These are phyloP conservation scores for Amphipyra tragopoginis DNA, from an alignment of 2,888 invertebrate genomes.

Conservation along the genomic window DNA sequence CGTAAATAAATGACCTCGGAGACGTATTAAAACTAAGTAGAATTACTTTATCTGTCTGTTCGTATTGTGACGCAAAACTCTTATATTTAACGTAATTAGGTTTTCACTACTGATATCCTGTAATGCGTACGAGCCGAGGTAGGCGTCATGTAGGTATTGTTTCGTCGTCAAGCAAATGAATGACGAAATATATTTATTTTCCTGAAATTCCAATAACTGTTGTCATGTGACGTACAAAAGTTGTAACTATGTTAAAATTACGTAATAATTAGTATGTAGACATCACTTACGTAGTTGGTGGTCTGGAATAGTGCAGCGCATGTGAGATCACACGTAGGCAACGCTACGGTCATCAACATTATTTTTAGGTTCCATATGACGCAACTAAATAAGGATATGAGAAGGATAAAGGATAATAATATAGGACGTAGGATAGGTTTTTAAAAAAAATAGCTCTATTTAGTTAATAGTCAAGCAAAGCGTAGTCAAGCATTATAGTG, in stretches of 20 bases:
- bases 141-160: constrained; percentile 6
- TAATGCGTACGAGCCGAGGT: constrained; percentile 1
- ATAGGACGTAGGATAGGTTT: too few species aligned
- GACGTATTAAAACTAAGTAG: not conserved
- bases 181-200: constrained; percentile 5
- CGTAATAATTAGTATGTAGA: not conserved
- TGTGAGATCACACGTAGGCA: not conserved
- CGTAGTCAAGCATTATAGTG: too few species aligned
- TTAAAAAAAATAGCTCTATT: too few species aligned
- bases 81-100: not conserved
- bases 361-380: too few species aligned
- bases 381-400: too few species aligned
- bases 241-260: not conserved
- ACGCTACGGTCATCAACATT: too few species aligned
- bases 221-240: constrained; percentile 9
- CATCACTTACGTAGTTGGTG: not conserved
- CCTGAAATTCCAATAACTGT: constrained; percentile 16
- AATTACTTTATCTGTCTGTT: constrained; percentile 13
- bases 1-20: constrained; percentile 8
- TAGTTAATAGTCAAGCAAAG: too few species aligned
- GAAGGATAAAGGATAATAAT: too few species aligned
- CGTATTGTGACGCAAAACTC: constrained; percentile 27
- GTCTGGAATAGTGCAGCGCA: not conserved
- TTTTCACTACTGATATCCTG: constrained; percentile 20
- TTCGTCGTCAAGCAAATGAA: not conserved